A percentile compares a stretch with the other conserved stretches of the same genome.
phyloP scores from a whole-genome alignment of 92 coral and sea anemone species.

The Bergia puertoricense region DNA sequence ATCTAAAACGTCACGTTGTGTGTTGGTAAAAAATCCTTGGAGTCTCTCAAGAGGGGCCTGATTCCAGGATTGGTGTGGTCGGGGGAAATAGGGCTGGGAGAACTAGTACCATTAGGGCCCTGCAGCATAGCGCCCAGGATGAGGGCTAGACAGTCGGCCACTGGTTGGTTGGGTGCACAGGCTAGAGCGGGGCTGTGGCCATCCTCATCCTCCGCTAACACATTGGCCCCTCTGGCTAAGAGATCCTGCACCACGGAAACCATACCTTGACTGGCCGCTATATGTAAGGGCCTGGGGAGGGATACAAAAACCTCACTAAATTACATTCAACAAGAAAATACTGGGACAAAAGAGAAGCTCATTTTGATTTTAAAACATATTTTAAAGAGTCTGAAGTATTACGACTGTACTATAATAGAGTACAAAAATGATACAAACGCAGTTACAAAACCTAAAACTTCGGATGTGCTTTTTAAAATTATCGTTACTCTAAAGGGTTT shows the following conservation, averaged over 20 bases:
- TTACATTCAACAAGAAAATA: background rate
- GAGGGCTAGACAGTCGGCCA: slow-evolving; percentile 89
- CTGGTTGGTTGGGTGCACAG: slow-evolving; percentile 95
- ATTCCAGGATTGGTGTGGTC: slow-evolving; percentile 28
- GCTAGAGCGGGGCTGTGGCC: slow-evolving; percentile 97
- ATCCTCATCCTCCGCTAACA: slow-evolving; percentile 91
- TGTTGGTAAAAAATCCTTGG: slow-evolving; percentile 39
- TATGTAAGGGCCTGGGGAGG: slow-evolving; percentile 78
- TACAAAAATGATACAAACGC: too few species aligned
- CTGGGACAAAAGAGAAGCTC: too few species aligned
- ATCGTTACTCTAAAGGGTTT: too few species aligned
- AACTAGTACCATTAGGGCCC: slow-evolving; percentile 43
- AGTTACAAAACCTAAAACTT: too few species aligned
- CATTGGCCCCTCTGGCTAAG: slow-evolving; percentile 83
- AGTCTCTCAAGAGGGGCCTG: slow-evolving; percentile 19
- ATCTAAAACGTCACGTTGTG: slow-evolving; percentile 39
- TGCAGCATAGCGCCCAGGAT: slow-evolving; percentile 91
- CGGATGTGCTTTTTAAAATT: too few species aligned
- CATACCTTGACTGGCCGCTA: slow-evolving; percentile 92
- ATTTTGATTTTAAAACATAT: too few species aligned
- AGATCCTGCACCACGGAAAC: slow-evolving; percentile 95
- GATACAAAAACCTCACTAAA: background rate
- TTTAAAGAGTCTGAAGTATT: too few species aligned
- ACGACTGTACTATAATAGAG: too few species aligned
- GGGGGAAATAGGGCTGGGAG: slow-evolving; percentile 34